Evolutionary conservation across 2,797 vertebrate genomes (phyloP), one percentile per base, ranked within the genome.

Genomic region (Chrysocyon brachyurus): DNA sequence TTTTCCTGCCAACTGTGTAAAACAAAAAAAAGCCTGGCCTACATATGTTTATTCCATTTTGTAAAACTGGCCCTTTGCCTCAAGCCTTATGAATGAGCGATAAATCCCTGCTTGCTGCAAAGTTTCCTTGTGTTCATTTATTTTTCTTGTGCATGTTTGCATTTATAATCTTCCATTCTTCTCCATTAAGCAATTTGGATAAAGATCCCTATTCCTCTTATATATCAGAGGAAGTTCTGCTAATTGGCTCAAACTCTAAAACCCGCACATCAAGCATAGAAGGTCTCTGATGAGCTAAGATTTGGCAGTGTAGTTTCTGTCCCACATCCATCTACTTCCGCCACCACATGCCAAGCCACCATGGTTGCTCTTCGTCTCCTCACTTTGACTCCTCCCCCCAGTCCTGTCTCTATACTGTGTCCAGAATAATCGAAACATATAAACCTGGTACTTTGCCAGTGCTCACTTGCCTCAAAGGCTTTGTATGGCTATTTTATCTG

Each of bases 41-140:
- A 64, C 97, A 97, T 96, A 87, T 96, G 96, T 87, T 97, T 94
- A 97, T 88, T 94, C 59, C 96, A 97, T 97, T 97, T 97, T 97
- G 93, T 83, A 49, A 75, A 92, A 87, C 85, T 96, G 97, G 96
- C 94, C 92, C 75, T 70, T 85, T 97, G 92, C 97, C 96, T 94
- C 40, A 21, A 94, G 88, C 49, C n/a, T 97, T 89, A 94, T 63
- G 94, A 96, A 97, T 97, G 97, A 97, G 84, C 1, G 36, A 92
- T 84, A 93, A 85, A 87, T 93, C 96, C 93, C 40, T 81, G 78
- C 90, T 66, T 81, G 79, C 81, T 91, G 63, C 61, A 92, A 81
- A 96, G 73, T 73, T 57, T 92, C 88, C 66, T 40, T 70, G 68
- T 66, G 31, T 75, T 95, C 28, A 1, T 72, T 92, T 84, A 49